phyloP scores from a whole-genome alignment of 2,113 vertebrate genomes.

The Pholis gunnellus region DNA sequence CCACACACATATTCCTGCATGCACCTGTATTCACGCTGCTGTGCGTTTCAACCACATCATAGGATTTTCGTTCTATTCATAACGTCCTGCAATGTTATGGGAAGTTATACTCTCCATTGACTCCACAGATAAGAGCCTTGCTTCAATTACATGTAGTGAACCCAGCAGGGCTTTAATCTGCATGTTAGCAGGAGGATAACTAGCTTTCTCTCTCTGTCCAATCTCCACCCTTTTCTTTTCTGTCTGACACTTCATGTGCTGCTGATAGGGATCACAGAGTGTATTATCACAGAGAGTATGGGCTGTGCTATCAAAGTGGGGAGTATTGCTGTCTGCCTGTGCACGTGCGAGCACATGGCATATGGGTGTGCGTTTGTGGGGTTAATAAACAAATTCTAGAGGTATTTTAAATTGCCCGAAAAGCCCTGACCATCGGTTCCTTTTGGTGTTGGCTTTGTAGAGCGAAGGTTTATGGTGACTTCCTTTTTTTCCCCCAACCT shows the following conservation, averaged over 20 bases:
- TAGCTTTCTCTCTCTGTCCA: constrained; percentile 66
- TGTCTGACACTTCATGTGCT: constrained; percentile 68
- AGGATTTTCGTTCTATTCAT: constrained; percentile 49
- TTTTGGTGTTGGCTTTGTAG: constrained; percentile 13
- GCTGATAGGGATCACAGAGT: constrained; percentile 73
- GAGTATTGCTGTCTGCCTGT: constrained; percentile 42
- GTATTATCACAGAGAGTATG: constrained; percentile 58
- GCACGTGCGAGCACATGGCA: background rate
- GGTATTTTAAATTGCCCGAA: constrained; percentile 22
- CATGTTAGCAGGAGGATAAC: constrained; percentile 73
- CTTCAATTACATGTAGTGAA: constrained; percentile 75
- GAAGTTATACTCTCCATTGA: constrained; percentile 58
- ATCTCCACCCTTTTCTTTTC: constrained; percentile 54
- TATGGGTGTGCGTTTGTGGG: constrained; percentile 20
- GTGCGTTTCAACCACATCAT: constrained; percentile 22
- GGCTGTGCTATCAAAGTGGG: constrained; percentile 49
- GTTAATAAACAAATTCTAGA: constrained; percentile 32
- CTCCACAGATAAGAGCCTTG: constrained; percentile 66
- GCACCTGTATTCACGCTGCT: background rate
- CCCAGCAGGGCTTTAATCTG: constrained; percentile 72
- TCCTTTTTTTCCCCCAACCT: background rate
- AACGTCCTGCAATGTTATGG: constrained; percentile 43
- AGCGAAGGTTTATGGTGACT: constrained; percentile 27
- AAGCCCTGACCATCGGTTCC: background rate
- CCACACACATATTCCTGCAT: background rate